Evolutionary conservation across 1,140 invertebrate genomes (phyloP), one percentile per base, ranked within the genome.

Genomic region (Drosophila athabasca): DNA sequence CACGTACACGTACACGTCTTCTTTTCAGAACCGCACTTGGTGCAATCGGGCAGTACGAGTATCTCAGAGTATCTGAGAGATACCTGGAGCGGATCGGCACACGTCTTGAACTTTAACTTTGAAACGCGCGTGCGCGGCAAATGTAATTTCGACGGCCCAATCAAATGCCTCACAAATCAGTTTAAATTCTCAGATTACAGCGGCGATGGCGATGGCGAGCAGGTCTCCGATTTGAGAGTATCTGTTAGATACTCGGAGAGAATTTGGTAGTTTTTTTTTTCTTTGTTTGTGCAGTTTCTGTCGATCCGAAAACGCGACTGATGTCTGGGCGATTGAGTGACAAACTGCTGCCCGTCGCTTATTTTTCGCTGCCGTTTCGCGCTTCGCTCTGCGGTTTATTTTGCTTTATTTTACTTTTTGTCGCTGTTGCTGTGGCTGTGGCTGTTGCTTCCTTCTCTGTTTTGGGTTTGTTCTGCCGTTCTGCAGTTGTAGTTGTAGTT

Each of bases 271-370:
- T 61, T 45, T 64, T 58, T 24, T 24, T 2, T 4, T 24, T 4
- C 3, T 2, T 5, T 5, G 24, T 26, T 26, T 26, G 3, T 5
- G 3, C 24, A 41, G 55, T 58, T 49, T 31, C 48, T 41, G 49
- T 24, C 59, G 39, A 67, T 69, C 62, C 48, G 67, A 75, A 83
- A 83, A 79, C 74, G 82, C 82, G 82, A 82, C 83, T 83, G 82
- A 85, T 87, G 80, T 73, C 82, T 76, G 75, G 66, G 78, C 82
- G 82, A 87, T 87, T 87, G 82, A 87, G 78, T 87, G 82, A 88
- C 82, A 87, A 87, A 87, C 82, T 87, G 82, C 82, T 88, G 53
- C 69, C 82, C 82, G 60, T 69, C 66, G 82, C 82, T 55, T 50
- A 48, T 85, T 78, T 79, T 77, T 69, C 79, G 68, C 73, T 77